Evolutionary conservation across 2,113 vertebrate genomes (phyloP), one percentile per base, ranked within the genome.

Genomic region (Ia io): DNA sequence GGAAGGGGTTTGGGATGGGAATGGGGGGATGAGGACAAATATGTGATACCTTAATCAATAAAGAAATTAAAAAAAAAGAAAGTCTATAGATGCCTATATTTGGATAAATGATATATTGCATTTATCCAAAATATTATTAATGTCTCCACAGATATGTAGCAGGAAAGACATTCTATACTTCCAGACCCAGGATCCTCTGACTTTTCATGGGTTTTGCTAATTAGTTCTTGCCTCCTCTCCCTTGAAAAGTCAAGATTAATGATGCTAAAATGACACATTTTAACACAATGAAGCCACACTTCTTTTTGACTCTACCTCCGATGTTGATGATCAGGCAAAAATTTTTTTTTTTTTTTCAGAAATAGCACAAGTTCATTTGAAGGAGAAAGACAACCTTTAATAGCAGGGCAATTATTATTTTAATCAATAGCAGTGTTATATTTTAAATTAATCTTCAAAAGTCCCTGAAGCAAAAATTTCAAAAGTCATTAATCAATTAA

Each of bases 401-500:
- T 97, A 94, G 96, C 44, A 95, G 53, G 42, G 86, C 74, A 97
- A 97, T 96, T 95, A 95, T 83, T 96, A 94, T 95, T 97, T 97
- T 97, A 98, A 94, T 96, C 94, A 97, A 97, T 95, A 97, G 94
- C 14, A 32, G 67, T 87, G 95, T 96, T 95, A 96, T 96, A 88
- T 89, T 97, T 97, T 97, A 92, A 94, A 97, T 96, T 96, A 84
- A 92, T 98, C 96, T 93, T 95, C 91, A 95, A 91, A 97, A 90
- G 94, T 96, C 63, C 79, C 65, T 96, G 90, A 88, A 96, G 86
- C 74, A 94, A 97, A 96, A 91, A 96, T 96, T 97, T 95, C 47
- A 88, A 91, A 97, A 96, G 92, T 91, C 96, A 95, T 97, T 97
- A 95, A 97, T 97, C 92, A 97, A 96, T 96, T 97, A 97, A 95